Evolutionary conservation across 2,113 vertebrate genomes (phyloP).

Genomic region (Ginglymostoma cirratum): DNA sequence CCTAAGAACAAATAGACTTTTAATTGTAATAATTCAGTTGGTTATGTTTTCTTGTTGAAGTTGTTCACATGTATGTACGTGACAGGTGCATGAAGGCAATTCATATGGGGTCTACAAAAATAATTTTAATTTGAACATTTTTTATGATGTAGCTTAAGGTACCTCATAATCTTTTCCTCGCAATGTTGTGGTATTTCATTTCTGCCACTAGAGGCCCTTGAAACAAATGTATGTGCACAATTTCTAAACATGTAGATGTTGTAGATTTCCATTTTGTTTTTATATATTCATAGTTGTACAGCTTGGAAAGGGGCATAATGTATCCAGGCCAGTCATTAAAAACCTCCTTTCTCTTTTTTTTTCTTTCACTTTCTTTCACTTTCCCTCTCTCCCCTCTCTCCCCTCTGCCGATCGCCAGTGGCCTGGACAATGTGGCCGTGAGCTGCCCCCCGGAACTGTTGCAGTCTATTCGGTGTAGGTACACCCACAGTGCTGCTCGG

Average conservation of each 20-base stretch:
- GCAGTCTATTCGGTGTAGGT: too few species aligned
- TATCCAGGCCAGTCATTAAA: too few species aligned
- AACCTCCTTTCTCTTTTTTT: too few species aligned
- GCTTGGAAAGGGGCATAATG: too few species aligned
- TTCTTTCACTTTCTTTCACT: too few species aligned
- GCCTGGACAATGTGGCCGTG: too few species aligned
- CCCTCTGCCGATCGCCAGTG: too few species aligned
- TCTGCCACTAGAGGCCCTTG: neutral
- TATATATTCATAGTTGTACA: neutral
- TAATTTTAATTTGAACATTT: neutral
- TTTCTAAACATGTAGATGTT: neutral
- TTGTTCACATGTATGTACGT: neutral
- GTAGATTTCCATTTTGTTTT: neutral
- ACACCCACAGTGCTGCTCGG: too few species aligned
- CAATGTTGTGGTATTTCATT: neutral
- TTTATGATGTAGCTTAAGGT: neutral
- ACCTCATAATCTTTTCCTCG: neutral
- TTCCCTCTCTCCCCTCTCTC: too few species aligned
- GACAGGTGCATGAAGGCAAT: neutral
- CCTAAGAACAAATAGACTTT: neutral
- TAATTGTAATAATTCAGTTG: neutral
- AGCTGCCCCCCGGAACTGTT: too few species aligned
- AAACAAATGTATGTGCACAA: neutral
- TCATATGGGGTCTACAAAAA: neutral
- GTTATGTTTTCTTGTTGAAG: neutral